Evolutionary conservation across 1,140 invertebrate species (phyloP).

Genomic region (Sipha flava): DNA sequence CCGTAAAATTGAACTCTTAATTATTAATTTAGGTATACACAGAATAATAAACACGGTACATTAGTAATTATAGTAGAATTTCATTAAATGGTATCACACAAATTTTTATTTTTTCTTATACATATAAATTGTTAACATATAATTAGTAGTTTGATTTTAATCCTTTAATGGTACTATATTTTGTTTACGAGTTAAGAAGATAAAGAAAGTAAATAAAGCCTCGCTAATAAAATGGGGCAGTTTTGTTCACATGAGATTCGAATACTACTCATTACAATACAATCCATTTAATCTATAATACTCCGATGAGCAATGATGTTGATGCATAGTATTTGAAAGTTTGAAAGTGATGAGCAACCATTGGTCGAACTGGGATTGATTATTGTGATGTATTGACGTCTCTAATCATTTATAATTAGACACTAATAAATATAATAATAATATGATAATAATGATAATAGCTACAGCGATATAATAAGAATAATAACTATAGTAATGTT

Average conservation of each 20-base stretch:
- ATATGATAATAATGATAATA: not conserved
- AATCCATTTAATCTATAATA: not conserved
- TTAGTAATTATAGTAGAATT: too few relatives aligned
- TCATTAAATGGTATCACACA: not conserved
- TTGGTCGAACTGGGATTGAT: not conserved
- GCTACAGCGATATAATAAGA: not conserved
- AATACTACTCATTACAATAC: not conserved
- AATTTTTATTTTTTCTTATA: not conserved
- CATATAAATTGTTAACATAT: not conserved
- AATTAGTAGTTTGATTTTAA: not conserved
- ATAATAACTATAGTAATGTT: not conserved
- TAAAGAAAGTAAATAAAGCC: not conserved
- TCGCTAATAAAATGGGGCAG: not conserved
- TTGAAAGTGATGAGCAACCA: not conserved
- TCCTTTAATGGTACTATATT: not conserved
- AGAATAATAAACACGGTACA: too few relatives aligned
- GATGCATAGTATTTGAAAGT: not conserved
- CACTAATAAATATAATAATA: slow-evolving; percentile 4
- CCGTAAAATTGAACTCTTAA: too few relatives aligned
- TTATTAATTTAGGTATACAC: too few relatives aligned
- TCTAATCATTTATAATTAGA: not conserved
- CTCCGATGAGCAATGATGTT: too few relatives aligned
- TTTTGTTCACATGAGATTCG: not conserved
- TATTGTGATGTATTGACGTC: not conserved
- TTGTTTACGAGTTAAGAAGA: not conserved